Base-by-base conservation (phyloP, 2,888 invertebrate species). In the Tryphoninae sp. region DNA sequence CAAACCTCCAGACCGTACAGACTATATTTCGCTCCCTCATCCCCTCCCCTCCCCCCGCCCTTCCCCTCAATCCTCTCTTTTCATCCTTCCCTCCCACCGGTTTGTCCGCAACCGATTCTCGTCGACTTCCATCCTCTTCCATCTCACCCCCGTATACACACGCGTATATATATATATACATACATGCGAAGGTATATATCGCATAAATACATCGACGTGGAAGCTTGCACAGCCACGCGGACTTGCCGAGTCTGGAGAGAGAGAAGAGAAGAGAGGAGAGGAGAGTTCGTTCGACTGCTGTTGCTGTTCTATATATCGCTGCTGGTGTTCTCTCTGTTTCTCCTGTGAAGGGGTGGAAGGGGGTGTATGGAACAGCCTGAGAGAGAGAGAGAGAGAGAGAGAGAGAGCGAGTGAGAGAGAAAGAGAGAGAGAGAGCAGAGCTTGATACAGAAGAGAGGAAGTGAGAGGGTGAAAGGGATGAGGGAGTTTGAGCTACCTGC, bases 401-500 rank as follows among this genome's bases (percentile, higher is more conserved):
- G 67, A 59, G 61, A 55, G 49, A 33, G 42, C 33, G 61, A 59
- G 61, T 33, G 49, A 67, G 26, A 67, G 67, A 26, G 67, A 55
- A 22, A 22, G 42, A 55, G 13, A 6, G 26, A 11, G 58, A 67
- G 26, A 67, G 67, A 26, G 51, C 23, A 13, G 40, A 42, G 51
- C 42, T 42, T 26, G 71, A 26, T 13, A n/a, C 16, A 49, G 59
- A 23, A 59, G 72, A 71, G 53, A 73, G 68, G 33, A 62, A 45
- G 61, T 55, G 72, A 59, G 58, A 59, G 75, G 59, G 55, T 51
- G 49, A 51, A 42, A 71, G 65, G 22, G 64, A 49, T 51, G 51
- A 64, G 72, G 16, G 68, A 53, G 45, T 67, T 33, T 53, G 72
- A 83, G 82, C 85, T 86, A 87, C 85, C 86, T 86, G 85, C 85